Base-by-base conservation (phyloP, 1,140 invertebrate genomes). In the Bombus sylvicola region DNA sequence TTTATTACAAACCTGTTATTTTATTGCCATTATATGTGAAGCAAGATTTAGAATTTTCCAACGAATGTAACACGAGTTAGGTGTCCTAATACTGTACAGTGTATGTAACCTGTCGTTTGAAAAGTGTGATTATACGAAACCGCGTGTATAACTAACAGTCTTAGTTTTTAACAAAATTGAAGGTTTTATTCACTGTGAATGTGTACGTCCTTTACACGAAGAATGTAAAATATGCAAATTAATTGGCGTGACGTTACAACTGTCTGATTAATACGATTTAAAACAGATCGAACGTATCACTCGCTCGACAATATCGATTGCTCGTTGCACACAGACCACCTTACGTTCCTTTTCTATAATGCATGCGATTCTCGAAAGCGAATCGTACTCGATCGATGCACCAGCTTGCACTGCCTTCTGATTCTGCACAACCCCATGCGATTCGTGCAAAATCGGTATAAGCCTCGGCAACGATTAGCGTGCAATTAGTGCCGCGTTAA, bases 401-500 rank as follows among this genome's bases (percentile, higher is more conserved):
- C 57, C 68, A 71, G 75, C 75, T 84, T 85, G 76, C 53, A 79
- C 53, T 39, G 76, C 37, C 66, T 79, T 71, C n/a, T 47, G 41
- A 75, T 75, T 64, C 25, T 64, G 62, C 43, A 43, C 53, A 74
- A n/a, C 25, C 39, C 39, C 71, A n/a, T 34, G 53, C 37, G 69
- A 78, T 75, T 72, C 79, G 59, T 62, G 66, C n/a, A 62, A 78
- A 87, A 84, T 59, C 68, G 39, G 34, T 37, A 39, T 39, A n/a
- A 39, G 39, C 47, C 47, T 22, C 18, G 47, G 47, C n/a, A 57
- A 34, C 78, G 73, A 87, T 88, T 79, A 74, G 34, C 86, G 53
- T 72, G 82, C 57, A 81, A 87, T 78, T 88, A 88, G 66, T 62
- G 77, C 43, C 43, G 71, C 64, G 82, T 64, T 76, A 74, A 83